Conservation (phyloP, 2,888 invertebrate genomes). For the Lasioglossum marginatum region DNA sequence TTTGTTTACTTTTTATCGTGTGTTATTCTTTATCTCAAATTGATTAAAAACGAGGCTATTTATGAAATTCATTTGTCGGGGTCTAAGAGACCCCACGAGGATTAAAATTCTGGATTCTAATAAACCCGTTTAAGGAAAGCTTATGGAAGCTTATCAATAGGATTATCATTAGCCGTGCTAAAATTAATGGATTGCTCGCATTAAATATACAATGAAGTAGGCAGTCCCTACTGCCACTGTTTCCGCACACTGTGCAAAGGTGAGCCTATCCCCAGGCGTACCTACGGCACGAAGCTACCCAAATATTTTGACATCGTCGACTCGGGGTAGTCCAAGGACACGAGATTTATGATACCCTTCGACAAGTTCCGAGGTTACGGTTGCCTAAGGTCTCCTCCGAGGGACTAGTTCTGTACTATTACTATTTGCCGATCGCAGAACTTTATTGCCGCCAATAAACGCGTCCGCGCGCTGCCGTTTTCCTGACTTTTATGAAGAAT, state of each 20-base stretch:
- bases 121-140: too few relatives aligned
- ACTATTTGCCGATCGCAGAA: conserved; percentile 61
- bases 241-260: background rate
- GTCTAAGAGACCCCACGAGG: too few relatives aligned
- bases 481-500: conserved; percentile 55
- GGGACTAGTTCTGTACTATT: conserved; percentile 52
- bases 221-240: background rate
- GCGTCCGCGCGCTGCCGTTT: conserved; percentile 34
- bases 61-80: too few relatives aligned
- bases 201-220: background rate
- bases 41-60: too few relatives aligned
- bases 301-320: conserved; percentile 62
- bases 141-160: background rate
- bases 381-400: conserved; percentile 14
- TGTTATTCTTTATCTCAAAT: too few relatives aligned
- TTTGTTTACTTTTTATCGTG: too few relatives aligned
- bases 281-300: background rate
- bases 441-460: conserved; percentile 76
- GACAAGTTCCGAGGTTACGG: conserved; percentile 13
- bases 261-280: background rate
- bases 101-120: too few relatives aligned
- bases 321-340: background rate
- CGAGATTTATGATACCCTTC: conserved; percentile 50
- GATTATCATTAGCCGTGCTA: background rate
- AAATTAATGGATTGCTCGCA: background rate